Base-by-base conservation (phyloP, 1,140 invertebrate species). In the Lethocerus indicus region DNA sequence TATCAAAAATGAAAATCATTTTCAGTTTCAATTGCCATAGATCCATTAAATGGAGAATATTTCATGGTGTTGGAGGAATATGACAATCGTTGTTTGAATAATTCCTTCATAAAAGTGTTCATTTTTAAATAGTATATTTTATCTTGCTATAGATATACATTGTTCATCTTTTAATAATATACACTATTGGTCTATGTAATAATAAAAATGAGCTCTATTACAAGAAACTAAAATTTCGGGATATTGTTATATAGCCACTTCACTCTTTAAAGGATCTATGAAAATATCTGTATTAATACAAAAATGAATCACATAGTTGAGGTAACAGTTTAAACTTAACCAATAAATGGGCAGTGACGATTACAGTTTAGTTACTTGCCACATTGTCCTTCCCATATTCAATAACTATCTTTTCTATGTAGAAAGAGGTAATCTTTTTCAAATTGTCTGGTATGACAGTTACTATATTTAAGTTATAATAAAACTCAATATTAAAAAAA, bases 311-410 rank as follows among this genome's bases (percentile, higher is more conserved):
- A 51, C 50, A 51, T 51, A 25, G 46, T 51, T 44, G 50, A 51
- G 50, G 50, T 51, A 51, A 51, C 50, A 51, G 50, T 51, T 51
- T 50, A 27, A 51, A 51, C 43, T 51, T 51, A 51, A 51, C 42
- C 35, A 51, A n/a, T n/a, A n/a, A 29, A 16, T 47, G 50, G 50
- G 50, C 50, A 51, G 50, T 51, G 50, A 44, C 23, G 27, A 43
- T 29, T 24, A 49, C 26, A 50, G 28, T 32, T 50, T 50, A 27
- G 28, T 27, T 40, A 20, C 25, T n/a, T n/a, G n/a, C n/a, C n/a
- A n/a, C n/a, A 50, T 25, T 50, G 39, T 13, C 21, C 20, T 40
- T 21, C 40, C 37, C 49, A 23, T 13, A 50, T n/a, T 43, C 40
- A 29, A 18, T 21, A 27, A 41, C 24, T 26, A 32, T 32, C 16